These are phyloP conservation scores for Geotrupes spiniger DNA, from an alignment of 2,888 invertebrate species.

Conservation along the genomic window DNA sequence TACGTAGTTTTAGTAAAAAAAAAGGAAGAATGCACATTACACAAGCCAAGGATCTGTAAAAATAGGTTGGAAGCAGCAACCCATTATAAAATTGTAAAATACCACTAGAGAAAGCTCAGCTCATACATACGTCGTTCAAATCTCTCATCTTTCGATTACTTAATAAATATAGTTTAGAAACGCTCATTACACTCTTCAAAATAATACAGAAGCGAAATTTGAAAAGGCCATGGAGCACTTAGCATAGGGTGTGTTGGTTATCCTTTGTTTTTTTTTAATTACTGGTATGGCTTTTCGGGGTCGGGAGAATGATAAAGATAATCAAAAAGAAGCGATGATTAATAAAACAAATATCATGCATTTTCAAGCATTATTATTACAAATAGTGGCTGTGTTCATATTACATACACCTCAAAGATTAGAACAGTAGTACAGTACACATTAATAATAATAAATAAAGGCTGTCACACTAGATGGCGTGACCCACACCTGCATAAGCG, in stretches of 20 bases:
- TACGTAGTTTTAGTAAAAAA: constrained; percentile 18
- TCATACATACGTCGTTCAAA: constrained; percentile 20
- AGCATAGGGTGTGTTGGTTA: constrained; percentile 28
- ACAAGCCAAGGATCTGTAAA: constrained; percentile 36
- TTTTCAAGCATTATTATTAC: constrained; percentile 85
- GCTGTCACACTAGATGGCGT: constrained; percentile 41
- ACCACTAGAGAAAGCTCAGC: constrained; percentile 28
- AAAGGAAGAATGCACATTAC: constrained; percentile 40
- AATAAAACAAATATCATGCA: constrained; percentile 84
- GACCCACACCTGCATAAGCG: constrained; percentile 51
- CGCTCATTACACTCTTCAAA: constrained; percentile 22
- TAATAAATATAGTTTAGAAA: constrained; percentile 21
- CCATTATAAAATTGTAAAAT: constrained; percentile 31
- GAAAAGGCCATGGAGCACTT: constrained; percentile 27
- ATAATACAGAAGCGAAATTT: constrained; percentile 27
- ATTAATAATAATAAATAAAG: constrained; percentile 46
- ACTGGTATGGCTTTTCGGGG: constrained; percentile 34
- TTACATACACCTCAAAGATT: constrained; percentile 57
- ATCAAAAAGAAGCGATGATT: constrained; percentile 52
- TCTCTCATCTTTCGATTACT: constrained; percentile 17
- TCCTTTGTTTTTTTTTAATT: constrained; percentile 20
- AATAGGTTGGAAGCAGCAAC: constrained; percentile 31
- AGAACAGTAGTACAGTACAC: constrained; percentile 55
- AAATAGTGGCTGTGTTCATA: constrained; percentile 65
- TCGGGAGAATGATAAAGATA: constrained; percentile 34